These are phyloP conservation scores for Paratilapia polleni DNA, from an alignment of 2,113 vertebrate species.

Conservation along the genomic window DNA sequence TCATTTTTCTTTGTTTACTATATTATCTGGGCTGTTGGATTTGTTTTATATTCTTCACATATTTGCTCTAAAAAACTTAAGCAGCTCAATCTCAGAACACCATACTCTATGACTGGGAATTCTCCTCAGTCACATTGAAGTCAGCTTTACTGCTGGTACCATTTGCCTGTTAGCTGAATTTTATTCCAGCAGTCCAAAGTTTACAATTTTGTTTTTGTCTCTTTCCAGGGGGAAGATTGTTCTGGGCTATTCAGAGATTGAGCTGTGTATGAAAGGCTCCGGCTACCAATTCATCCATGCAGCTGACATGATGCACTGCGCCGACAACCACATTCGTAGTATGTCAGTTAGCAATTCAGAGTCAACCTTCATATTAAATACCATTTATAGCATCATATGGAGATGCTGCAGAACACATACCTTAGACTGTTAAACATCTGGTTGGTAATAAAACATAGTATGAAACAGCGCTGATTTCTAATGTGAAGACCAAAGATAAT, in stretches of 20 bases:
- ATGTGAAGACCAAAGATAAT: no score
- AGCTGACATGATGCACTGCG: conserved; percentile 84
- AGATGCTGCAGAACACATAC: no score
- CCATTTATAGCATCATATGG: no score
- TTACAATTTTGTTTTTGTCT: background rate
- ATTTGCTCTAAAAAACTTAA: background rate
- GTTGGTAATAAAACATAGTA: no score
- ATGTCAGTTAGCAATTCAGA: conserved; percentile 47
- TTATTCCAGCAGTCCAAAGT: background rate
- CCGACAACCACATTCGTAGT: conserved; percentile 82
- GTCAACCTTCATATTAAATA: background rate
- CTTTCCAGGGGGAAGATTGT: conserved; percentile 74
- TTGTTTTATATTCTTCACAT: background rate
- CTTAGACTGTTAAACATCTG: no score
- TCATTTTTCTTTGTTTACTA: background rate
- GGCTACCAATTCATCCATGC: conserved; percentile 86
- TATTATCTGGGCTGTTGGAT: background rate
- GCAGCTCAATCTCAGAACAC: background rate
- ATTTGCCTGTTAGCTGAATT: background rate
- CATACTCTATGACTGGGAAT: background rate
- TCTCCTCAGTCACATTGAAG: background rate
- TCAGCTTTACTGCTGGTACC: background rate
- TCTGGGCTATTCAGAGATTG: conserved; percentile 82
- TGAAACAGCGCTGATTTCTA: no score
- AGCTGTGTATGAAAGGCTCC: conserved; percentile 79